Evolutionary conservation across 2,888 invertebrate genomes (phyloP).

Genomic region (Scelioninae gen. 2): DNA sequence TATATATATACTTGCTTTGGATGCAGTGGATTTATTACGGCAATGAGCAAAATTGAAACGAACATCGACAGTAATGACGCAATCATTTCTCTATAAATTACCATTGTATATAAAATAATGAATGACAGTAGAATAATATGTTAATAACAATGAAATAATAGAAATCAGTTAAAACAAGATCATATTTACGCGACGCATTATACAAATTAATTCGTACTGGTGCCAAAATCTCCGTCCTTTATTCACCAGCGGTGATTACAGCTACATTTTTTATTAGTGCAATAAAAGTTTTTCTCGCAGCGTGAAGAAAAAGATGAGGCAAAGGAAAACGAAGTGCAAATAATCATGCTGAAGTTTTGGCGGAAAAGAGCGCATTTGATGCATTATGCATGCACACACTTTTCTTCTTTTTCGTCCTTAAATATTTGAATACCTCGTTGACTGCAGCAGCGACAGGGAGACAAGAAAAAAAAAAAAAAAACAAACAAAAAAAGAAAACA

Average conservation of each 20-base stretch:
- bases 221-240: conserved; percentile 40
- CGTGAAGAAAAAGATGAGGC: conserved; percentile 34
- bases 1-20: too few relatives aligned
- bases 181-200: conserved; percentile 13
- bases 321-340: conserved; percentile 48
- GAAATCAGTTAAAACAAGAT: not conserved
- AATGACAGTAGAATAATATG: too few relatives aligned
- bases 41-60: too few relatives aligned
- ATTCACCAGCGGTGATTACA: conserved; percentile 32
- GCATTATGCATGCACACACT: conserved; percentile 72
- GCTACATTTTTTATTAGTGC: conserved; percentile 44
- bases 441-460: conserved; percentile 62
- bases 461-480: conserved; percentile 35
- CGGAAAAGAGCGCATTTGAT: conserved; percentile 60
- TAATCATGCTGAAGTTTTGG: conserved; percentile 42
- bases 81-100: too few relatives aligned
- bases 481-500: conserved; percentile 5
- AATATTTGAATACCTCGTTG: conserved; percentile 74
- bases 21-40: too few relatives aligned
- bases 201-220: conserved; percentile 30
- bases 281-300: conserved; percentile 46
- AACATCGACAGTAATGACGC: too few relatives aligned
- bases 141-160: too few relatives aligned
- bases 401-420: conserved; percentile 74
- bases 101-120: too few relatives aligned